These are phyloP conservation scores for Ecdyonurus torrentis DNA, from an alignment of 2,888 invertebrate genomes.

Conservation along the genomic window DNA sequence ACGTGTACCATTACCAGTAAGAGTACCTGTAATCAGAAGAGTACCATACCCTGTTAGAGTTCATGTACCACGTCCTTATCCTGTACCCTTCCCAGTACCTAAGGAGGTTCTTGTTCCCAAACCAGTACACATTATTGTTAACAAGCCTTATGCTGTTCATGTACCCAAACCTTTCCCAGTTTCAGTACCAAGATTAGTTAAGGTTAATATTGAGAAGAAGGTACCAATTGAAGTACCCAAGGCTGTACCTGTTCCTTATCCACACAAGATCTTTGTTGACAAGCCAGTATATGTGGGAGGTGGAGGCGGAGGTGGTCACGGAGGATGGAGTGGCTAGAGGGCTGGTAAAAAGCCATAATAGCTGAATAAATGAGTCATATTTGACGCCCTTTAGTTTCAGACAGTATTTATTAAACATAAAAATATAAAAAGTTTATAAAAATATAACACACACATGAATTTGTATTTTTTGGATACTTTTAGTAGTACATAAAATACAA, in stretches of 20 bases:
- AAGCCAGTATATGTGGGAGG: background rate
- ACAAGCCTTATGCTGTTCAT: constrained; percentile 5
- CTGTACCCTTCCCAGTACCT: background rate
- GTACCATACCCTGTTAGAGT: constrained; percentile 7
- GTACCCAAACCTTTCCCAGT: background rate
- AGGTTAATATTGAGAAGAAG: background rate
- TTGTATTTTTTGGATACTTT: too few species aligned
- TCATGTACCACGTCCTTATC: background rate
- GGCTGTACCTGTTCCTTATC: background rate
- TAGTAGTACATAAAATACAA: too few species aligned
- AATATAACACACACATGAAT: too few species aligned
- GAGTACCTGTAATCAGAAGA: constrained; percentile 9
- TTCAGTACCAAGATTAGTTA: background rate
- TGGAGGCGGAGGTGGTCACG: background rate
- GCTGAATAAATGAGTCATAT: too few species aligned
- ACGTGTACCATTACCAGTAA: background rate
- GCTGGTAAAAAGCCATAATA: too few species aligned
- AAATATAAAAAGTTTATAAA: too few species aligned
- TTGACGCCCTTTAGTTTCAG: too few species aligned
- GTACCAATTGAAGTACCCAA: background rate
- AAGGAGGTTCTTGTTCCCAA: background rate
- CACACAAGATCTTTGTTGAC: background rate
- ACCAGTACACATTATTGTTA: constrained; percentile 1
- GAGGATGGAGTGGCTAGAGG: background rate
- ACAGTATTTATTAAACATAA: too few species aligned